A percentile compares a stretch with the other conserved stretches of the same genome.
These are phyloP conservation scores for Paramisgurnus dabryanus DNA, from an alignment of 2,113 vertebrate genomes.

Conservation along the genomic window DNA sequence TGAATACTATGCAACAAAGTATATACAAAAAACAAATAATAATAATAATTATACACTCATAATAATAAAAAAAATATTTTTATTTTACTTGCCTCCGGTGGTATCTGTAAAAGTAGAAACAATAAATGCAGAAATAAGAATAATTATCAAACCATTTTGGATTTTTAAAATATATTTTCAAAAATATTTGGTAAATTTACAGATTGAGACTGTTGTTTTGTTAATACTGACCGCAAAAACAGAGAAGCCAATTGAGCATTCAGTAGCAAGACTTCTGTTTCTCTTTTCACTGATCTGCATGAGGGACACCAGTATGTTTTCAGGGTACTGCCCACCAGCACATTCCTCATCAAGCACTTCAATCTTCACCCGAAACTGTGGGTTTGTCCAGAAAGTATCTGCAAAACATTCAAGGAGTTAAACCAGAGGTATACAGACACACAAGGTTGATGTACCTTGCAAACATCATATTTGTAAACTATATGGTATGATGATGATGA, in stretches of 20 bases:
- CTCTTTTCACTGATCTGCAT: constrained; percentile 70
- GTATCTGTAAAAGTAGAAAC: constrained; percentile 59
- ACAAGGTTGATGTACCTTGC: background rate
- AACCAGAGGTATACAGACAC: background rate
- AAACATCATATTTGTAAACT: too few relatives aligned
- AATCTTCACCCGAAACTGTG: constrained; percentile 66
- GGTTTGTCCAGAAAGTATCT: constrained; percentile 70
- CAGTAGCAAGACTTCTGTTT: constrained; percentile 55
- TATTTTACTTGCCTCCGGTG: constrained; percentile 62
- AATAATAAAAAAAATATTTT: too few relatives aligned
- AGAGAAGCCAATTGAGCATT: constrained; percentile 62
- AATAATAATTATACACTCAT: background rate
- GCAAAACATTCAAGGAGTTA: background rate
- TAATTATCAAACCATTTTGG: background rate
- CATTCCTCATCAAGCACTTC: background rate
- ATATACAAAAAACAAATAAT: background rate
- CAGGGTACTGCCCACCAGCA: background rate
- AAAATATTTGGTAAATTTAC: too few relatives aligned
- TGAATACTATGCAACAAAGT: background rate
- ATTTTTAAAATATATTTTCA: too few relatives aligned
- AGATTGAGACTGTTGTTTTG: background rate
- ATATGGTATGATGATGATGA: too few relatives aligned
- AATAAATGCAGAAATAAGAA: background rate
- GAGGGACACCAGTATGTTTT: constrained; percentile 68
- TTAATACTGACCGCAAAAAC: constrained; percentile 62